phyloP scores from a whole-genome alignment of 1,140 invertebrate species.

The Brachionus plicatilis region DNA sequence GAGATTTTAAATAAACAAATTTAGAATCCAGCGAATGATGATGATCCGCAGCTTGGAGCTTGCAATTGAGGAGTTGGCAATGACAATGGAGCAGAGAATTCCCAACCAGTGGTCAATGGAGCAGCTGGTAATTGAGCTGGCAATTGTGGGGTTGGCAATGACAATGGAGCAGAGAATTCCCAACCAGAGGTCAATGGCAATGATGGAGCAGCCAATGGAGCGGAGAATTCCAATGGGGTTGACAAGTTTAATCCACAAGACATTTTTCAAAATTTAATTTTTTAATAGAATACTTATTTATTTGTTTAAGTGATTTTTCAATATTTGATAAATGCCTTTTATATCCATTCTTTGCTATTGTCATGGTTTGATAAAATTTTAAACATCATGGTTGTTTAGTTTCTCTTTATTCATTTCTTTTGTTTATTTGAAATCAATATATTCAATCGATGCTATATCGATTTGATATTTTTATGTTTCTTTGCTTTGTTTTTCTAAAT shows the following conservation, averaged over 20 bases:
- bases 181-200: background rate
- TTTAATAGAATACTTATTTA: background rate
- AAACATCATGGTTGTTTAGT: no score
- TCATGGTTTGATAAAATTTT: background rate
- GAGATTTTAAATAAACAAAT: background rate
- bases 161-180: background rate
- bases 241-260: background rate
- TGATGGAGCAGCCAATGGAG: background rate
- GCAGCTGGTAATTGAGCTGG: background rate
- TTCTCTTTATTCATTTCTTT: no score
- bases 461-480: no score
- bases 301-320: background rate
- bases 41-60: background rate
- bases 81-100: background rate
- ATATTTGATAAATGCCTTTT: background rate
- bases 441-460: no score
- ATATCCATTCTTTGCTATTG: background rate
- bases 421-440: no score
- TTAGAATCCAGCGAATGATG: background rate
- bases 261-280: background rate
- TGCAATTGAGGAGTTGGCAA: background rate
- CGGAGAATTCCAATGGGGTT: background rate
- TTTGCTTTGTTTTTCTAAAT: no score
- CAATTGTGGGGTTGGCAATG: background rate
- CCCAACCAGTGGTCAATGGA: background rate